Evolutionary conservation across 1,140 invertebrate genomes (phyloP), one percentile per base, ranked within the genome.

Genomic region (Euborellia annulipes): DNA sequence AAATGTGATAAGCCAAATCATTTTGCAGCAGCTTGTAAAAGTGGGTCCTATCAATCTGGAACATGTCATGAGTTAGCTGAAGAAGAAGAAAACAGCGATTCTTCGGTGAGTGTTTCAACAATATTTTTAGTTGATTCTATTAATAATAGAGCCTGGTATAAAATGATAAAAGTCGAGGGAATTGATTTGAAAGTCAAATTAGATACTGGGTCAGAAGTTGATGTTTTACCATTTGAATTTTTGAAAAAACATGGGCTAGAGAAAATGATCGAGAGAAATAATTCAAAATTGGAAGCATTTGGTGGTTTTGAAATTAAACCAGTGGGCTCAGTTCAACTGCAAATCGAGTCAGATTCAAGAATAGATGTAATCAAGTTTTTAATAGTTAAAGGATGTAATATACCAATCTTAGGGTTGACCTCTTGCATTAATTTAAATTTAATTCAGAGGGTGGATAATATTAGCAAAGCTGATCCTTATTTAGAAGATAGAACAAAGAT

Each of bases 161-260:
- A 42, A 36, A 11, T 36, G 11, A 47, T 44, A 41, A 18, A 42
- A 40, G 39, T 39, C 45, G 21, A 40, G 45, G 43, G 46, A 3
- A 38, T 8, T 14, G 19, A 38, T 8, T 17, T 38, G 19, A 38
- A 38, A 4, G 16, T 38, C n/a, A 38, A 38, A 18, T n/a, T 38
- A 4, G 36, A 13, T 18, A 44, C 43, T 14, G 44, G 27, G 22
- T 9, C 9, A 37, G 46, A 18, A 21, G 32, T 17, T 50, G 42
- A 45, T 50, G 47, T 53, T 3, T n/a, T 55, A 11, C 47, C 47
- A 19, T 30, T 50, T 36, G 46, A 19, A 11, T 36, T 53, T 20
- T 46, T 53, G 3, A 53, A 52, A 27, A 52, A 45, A 48, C 37
- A 53, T 19, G 50, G 45, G 19, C 34, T 44, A 46, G 40, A 52